These are phyloP conservation scores for Apotomis capreana DNA, from an alignment of 2,888 invertebrate species.

Conservation along the genomic window DNA sequence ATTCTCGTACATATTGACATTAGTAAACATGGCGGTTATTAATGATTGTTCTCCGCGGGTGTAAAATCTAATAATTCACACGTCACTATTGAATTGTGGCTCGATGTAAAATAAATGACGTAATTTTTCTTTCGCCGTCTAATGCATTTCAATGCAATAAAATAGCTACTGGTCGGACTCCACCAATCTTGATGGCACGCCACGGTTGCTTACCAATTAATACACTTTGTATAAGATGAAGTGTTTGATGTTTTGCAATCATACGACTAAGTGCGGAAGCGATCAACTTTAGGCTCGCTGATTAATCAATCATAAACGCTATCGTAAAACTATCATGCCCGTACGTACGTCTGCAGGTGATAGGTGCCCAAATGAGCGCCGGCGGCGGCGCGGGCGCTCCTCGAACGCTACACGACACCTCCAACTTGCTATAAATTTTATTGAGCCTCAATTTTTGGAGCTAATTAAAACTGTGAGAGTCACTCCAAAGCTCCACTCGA, in stretches of 20 bases:
- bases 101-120: conserved; percentile 32
- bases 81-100: conserved; percentile 8
- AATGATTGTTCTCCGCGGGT: conserved; percentile 20
- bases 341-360: conserved; percentile 45
- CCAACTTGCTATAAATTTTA: conserved; percentile 77
- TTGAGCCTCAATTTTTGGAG: conserved; percentile 76
- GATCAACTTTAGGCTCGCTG: conserved; percentile 67
- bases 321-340: conserved; percentile 60
- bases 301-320: conserved; percentile 74
- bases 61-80: conserved; percentile 19
- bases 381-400: conserved; percentile 54
- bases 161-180: conserved; percentile 19
- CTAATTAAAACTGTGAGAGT: conserved; percentile 78
- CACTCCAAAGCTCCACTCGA: conserved; percentile 65
- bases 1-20: background rate
- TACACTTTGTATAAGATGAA: conserved; percentile 46
- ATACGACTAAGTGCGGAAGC: conserved; percentile 71
- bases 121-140: conserved; percentile 35
- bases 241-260: conserved; percentile 59
- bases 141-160: conserved; percentile 38
- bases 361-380: conserved; percentile 63
- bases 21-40: conserved; percentile 4
- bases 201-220: conserved; percentile 43
- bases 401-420: conserved; percentile 63
- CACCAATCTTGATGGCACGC: conserved; percentile 28